These are phyloP conservation scores for Corythoichthys intestinalis DNA, from an alignment of 2,113 vertebrate genomes.

Conservation along the genomic window DNA sequence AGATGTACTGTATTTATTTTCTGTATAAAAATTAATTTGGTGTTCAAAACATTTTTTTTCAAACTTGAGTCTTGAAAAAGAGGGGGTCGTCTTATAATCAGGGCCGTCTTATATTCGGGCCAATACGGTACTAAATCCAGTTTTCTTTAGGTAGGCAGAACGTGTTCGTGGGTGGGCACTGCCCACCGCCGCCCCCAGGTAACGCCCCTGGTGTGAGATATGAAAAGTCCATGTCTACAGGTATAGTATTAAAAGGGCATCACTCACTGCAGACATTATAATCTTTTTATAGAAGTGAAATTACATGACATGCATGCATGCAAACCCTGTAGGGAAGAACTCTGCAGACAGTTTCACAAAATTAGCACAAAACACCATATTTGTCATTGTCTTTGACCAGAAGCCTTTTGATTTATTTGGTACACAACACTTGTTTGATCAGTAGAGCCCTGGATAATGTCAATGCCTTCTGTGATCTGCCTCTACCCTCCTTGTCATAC, in stretches of 20 bases:
- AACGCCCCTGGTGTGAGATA: no score
- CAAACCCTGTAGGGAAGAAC: neutral
- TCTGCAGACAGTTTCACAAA: neutral
- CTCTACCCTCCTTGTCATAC: constrained; percentile 31
- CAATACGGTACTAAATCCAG: no score
- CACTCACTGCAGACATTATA: neutral
- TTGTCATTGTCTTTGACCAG: neutral
- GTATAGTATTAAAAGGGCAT: neutral
- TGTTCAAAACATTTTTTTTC: no score
- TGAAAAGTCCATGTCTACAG: no score
- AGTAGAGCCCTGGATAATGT: constrained; percentile 20
- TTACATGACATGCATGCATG: neutral
- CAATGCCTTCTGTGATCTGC: constrained; percentile 9
- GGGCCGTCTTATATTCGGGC: no score
- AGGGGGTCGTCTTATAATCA: no score
- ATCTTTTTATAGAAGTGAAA: neutral
- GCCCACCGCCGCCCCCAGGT: no score
- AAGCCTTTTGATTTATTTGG: neutral
- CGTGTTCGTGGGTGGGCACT: no score
- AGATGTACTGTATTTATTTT: no score
- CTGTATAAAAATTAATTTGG: no score
- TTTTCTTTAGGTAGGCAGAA: no score
- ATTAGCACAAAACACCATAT: neutral
- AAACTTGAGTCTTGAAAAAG: no score
- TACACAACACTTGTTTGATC: neutral